phyloP scores from a whole-genome alignment of 2,888 invertebrate genomes.

The Eueremaeus valkanovi region DNA sequence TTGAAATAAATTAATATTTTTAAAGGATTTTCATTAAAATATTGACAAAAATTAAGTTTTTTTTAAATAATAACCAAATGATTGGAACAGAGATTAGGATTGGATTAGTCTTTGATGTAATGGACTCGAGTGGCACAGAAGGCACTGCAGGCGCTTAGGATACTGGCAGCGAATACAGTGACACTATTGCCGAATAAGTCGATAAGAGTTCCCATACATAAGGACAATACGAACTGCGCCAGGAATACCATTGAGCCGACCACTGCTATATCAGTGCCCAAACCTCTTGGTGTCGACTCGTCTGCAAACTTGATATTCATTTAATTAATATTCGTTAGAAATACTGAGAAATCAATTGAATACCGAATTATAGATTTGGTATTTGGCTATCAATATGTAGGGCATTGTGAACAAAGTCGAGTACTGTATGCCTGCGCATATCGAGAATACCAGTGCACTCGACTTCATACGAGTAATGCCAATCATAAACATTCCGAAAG shows the following conservation, averaged over 20 bases:
- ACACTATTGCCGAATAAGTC: slow-evolving; percentile 69
- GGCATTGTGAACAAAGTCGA: slow-evolving; percentile 97
- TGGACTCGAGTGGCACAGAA: slow-evolving; percentile 78
- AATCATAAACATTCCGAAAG: slow-evolving; percentile 81
- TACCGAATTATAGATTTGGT: slow-evolving; percentile 82
- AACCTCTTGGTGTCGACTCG: slow-evolving; percentile 59
- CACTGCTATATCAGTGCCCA: slow-evolving; percentile 91
- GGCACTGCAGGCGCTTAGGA: slow-evolving; percentile 78
- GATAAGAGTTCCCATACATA: slow-evolving; percentile 80
- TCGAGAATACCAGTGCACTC: slow-evolving; percentile 75
- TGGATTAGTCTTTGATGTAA: slow-evolving; percentile 69
- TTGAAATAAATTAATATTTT: background rate
- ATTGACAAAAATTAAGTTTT: too few species aligned
- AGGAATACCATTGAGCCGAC: slow-evolving; percentile 79
- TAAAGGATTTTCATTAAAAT: too few species aligned
- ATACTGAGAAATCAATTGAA: slow-evolving; percentile 55
- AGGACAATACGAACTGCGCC: slow-evolving; percentile 75
- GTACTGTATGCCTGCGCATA: slow-evolving; percentile 94
- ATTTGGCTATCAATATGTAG: slow-evolving; percentile 85
- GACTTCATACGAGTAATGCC: slow-evolving; percentile 61
- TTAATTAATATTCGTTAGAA: slow-evolving; percentile 7
- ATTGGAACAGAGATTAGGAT: too few species aligned
- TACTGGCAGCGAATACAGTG: slow-evolving; percentile 77
- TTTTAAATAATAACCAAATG: too few species aligned
- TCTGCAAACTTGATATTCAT: slow-evolving; percentile 28